phyloP scores from a whole-genome alignment of 2,888 invertebrate species.

The Bedellia somnulentella region DNA sequence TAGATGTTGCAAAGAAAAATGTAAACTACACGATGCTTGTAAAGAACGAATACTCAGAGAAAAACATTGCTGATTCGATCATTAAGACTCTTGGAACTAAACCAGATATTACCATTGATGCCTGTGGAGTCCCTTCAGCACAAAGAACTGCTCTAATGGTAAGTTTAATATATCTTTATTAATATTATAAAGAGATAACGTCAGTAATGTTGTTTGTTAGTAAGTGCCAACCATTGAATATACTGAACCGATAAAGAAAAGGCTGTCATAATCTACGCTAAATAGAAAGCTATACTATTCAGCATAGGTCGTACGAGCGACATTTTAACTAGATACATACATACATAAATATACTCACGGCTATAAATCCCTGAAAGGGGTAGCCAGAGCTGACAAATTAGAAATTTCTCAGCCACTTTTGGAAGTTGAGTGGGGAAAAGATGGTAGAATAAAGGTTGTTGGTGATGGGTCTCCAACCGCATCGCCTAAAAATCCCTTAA shows the following conservation, averaged over 20 bases:
- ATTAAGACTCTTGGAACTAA: slow-evolving; percentile 57
- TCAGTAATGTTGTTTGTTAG: neutral
- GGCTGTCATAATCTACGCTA: neutral
- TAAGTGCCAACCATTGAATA: neutral
- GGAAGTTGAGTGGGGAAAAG: too few relatives aligned
- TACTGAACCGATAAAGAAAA: neutral
- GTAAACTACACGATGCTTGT: slow-evolving; percentile 69
- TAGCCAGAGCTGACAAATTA: too few relatives aligned
- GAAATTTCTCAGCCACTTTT: too few relatives aligned
- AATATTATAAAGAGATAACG: neutral
- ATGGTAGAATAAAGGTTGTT: too few relatives aligned
- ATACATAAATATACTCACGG: too few relatives aligned
- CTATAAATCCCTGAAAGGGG: too few relatives aligned
- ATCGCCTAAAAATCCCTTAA: too few relatives aligned
- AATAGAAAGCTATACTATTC: too few relatives aligned
- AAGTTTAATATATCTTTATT: slow-evolving; percentile 20
- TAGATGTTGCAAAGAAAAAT: slow-evolving; percentile 73
- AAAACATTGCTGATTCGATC: slow-evolving; percentile 59
- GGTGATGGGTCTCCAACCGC: too few relatives aligned
- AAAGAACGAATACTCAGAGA: slow-evolving; percentile 50
- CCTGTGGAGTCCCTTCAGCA: slow-evolving; percentile 78
- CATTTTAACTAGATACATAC: too few relatives aligned
- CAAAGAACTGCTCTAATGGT: slow-evolving; percentile 78
- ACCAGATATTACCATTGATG: slow-evolving; percentile 82
- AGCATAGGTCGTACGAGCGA: too few relatives aligned